Evolutionary conservation across 2,888 invertebrate species (phyloP), one percentile per base, ranked within the genome.

Genomic region (Punctoribates punctum): DNA sequence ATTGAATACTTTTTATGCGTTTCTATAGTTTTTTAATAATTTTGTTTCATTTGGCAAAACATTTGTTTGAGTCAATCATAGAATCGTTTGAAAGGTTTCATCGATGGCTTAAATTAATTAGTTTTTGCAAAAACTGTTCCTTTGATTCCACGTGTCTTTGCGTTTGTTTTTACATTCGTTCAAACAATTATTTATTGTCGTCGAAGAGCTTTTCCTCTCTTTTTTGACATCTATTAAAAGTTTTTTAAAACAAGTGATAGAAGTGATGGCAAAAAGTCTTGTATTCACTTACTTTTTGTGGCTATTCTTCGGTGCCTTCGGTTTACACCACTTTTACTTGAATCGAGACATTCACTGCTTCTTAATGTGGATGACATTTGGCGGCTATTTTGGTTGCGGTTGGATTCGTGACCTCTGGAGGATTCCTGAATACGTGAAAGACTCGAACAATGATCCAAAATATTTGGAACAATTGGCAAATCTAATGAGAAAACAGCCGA

Each of bases 281-380:
- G 82, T 90, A 73, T 82, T 88, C 81, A 89, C 96, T 0, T 97
- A 96, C 82, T 77, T 95, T 0, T 85, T 90, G 57, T 97, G 96
- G 96, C 82, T 94, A 0, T 87, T 93, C 80, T 93, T 94, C 23
- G 97, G 97, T 5, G 84, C 92, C 81, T 90, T 93, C 80, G 96
- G 96, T 0, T 85, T 92, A 6, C 97, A 97, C 84, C 94, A 96
- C 83, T 88, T 96, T 82, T 97, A 97, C 84, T 86, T 97, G 79
- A 88, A 90, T 75, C 87, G 96, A 76, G 94, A 96, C 84, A 87
- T 90, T 27, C 97, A 97, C 81, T 96, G 93, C 0, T 92, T 96
- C 82, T 87, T 95, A 0, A 94, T 92, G 89, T 92, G 92, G 89
- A 90, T 90, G 77, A 93, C 94, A 0, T 85, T 93, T 23, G 95